phyloP scores from a whole-genome alignment of 2,797 vertebrate species.

The Leptatherina wallacei region DNA sequence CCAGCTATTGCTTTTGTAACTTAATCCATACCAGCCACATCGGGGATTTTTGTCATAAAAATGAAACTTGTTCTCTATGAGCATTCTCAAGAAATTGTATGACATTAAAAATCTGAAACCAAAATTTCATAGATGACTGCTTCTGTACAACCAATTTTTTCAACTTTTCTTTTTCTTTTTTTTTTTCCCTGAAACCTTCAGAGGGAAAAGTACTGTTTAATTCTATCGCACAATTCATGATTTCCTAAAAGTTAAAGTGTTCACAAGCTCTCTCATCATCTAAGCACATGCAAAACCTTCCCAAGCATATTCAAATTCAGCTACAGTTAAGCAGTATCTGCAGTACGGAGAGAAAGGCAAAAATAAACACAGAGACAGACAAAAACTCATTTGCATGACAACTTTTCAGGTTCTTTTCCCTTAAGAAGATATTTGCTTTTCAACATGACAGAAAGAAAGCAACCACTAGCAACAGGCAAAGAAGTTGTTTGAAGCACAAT shows the following conservation, averaged over 20 bases:
- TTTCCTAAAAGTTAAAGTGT: slow-evolving; percentile 38
- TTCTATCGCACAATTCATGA: neutral
- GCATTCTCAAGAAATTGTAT: neutral
- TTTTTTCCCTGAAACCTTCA: neutral
- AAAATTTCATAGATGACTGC: neutral
- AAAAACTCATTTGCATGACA: slow-evolving; percentile 20
- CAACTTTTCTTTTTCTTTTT: neutral
- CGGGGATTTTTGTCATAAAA: neutral
- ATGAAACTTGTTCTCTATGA: neutral
- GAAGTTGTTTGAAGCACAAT: slow-evolving; percentile 72
- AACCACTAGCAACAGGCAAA: slow-evolving; percentile 71
- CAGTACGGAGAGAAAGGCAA: slow-evolving; percentile 1
- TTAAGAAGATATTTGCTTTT: neutral
- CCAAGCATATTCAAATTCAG: slow-evolving; percentile 39
- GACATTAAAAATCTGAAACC: neutral
- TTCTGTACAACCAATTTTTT: neutral
- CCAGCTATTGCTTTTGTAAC: neutral
- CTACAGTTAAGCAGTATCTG: slow-evolving; percentile 22
- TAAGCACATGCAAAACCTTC: slow-evolving; percentile 28
- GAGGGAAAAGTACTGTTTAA: slow-evolving; percentile 1
- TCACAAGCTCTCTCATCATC: neutral
- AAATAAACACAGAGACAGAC: slow-evolving; percentile 5
- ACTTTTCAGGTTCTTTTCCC: slow-evolving; percentile 9
- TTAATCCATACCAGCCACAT: slow-evolving; percentile 1
- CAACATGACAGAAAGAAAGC: slow-evolving; percentile 14